Evolutionary conservation across 2,888 invertebrate species (phyloP).

Genomic region (Drosophila cracens): DNA sequence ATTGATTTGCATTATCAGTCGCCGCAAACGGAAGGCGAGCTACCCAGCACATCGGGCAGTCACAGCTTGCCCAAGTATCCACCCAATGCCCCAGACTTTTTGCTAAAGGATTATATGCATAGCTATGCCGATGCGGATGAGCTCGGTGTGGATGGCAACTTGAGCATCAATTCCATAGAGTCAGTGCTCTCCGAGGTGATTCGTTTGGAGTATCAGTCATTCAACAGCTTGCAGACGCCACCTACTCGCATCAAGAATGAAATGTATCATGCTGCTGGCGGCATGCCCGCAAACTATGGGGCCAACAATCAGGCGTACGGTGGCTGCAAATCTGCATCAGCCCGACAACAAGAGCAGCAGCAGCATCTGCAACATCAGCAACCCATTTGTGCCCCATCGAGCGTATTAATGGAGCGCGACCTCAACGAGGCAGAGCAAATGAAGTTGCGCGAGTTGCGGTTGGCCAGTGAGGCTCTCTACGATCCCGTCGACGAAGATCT

Average conservation of each 20-base stretch:
- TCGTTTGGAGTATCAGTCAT: conserved; percentile 91
- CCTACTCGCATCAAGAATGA: conserved; percentile 77
- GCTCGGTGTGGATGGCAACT: conserved; percentile 50
- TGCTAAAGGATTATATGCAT: conserved; percentile 73
- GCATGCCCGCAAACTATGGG: conserved; percentile 32
- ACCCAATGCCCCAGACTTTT: conserved; percentile 69
- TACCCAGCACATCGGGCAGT: conserved; percentile 68
- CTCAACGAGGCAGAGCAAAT: conserved; percentile 92
- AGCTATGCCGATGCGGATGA: conserved; percentile 61
- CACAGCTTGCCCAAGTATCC: conserved; percentile 50
- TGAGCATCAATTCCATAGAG: conserved; percentile 88
- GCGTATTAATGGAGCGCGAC: conserved; percentile 84
- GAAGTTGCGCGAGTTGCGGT: conserved; percentile 93
- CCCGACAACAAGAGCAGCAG: conserved; percentile 6
- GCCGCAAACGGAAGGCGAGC: conserved; percentile 57
- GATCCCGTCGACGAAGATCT: conserved; percentile 94
- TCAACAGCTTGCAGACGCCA: conserved; percentile 83
- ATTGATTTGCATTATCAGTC: conserved; percentile 71
- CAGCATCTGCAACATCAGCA: conserved; percentile 62
- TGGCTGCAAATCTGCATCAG: conserved; percentile 49
- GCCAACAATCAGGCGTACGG: conserved; percentile 27
- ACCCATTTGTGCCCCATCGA: conserved; percentile 73
- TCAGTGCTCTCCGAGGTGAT: conserved; percentile 94
- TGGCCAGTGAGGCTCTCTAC: conserved; percentile 93
- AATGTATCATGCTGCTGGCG: conserved; percentile 59